Conservation (phyloP, 2,797 vertebrate genomes). For the Pangasius macronema region DNA sequence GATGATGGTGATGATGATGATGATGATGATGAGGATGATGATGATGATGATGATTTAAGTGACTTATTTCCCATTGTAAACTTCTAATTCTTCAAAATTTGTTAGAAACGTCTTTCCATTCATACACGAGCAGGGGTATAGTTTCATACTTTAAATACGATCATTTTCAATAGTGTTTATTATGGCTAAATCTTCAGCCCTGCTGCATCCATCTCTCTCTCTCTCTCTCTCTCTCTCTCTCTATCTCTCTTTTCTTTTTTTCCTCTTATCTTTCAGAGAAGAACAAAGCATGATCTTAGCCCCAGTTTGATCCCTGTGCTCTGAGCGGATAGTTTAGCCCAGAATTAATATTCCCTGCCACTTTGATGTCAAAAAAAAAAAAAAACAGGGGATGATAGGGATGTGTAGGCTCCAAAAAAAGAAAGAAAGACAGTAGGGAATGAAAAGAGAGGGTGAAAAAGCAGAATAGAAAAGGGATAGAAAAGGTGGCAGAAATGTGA, state of each 20-base stretch:
- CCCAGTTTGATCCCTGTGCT: constrained; percentile 77
- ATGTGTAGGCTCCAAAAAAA: constrained; percentile 60
- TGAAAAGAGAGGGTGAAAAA: constrained; percentile 45
- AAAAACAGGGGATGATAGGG: constrained; percentile 57
- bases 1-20: background rate
- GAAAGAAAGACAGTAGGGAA: constrained; percentile 63
- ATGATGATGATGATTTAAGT: background rate
- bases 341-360: constrained; percentile 79
- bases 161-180: constrained; percentile 4
- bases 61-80: background rate
- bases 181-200: constrained; percentile 20
- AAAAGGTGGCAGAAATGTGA: constrained; percentile 75
- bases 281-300: constrained; percentile 62
- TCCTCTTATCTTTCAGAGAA: constrained; percentile 34
- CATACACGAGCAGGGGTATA: background rate
- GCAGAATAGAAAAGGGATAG: constrained; percentile 58
- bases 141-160: background rate
- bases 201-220: constrained; percentile 42
- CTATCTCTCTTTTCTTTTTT: constrained; percentile 11
- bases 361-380: constrained; percentile 75
- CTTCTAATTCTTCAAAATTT: background rate
- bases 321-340: constrained; percentile 71
- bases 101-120: background rate
- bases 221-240: constrained; percentile 37
- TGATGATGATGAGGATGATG: too few species aligned